Evolutionary conservation across 2,113 vertebrate genomes (phyloP).

Genomic region (Zosterops japonicus): DNA sequence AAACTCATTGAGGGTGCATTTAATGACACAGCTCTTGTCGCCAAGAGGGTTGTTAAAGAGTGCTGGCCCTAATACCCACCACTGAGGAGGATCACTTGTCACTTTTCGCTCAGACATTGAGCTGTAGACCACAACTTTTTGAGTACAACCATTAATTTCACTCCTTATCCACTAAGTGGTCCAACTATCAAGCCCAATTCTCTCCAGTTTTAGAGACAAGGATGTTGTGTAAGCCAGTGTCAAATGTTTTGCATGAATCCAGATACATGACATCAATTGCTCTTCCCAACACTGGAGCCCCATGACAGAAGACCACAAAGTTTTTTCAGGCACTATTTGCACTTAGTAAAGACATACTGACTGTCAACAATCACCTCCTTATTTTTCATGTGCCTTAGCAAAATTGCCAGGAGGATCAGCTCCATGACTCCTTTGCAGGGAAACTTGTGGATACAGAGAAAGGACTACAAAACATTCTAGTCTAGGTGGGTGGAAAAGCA

Average conservation of each 20-base stretch:
- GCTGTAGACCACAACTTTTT: neutral
- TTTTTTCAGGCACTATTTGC: neutral
- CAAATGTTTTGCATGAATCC: neutral
- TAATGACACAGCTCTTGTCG: neutral
- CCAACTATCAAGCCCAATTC: neutral
- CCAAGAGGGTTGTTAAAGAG: neutral
- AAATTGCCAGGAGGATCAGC: neutral
- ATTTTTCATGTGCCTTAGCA: neutral
- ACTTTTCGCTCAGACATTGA: too few relatives aligned
- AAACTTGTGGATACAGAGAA: neutral
- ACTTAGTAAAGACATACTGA: neutral
- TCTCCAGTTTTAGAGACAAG: neutral
- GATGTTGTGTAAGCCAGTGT: too few relatives aligned
- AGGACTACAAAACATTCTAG: neutral
- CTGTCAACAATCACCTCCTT: neutral
- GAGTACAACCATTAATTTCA: neutral
- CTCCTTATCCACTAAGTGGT: neutral
- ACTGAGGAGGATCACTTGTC: neutral
- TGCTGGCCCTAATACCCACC: rapidly evolving
- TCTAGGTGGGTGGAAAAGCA: neutral
- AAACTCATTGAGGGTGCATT: neutral
- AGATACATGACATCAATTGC: neutral
- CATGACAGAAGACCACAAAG: too few relatives aligned
- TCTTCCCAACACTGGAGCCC: neutral
- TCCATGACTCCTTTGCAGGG: neutral